Base-by-base conservation (phyloP, 1,140 invertebrate genomes). In the Tigriopus japonicus region DNA sequence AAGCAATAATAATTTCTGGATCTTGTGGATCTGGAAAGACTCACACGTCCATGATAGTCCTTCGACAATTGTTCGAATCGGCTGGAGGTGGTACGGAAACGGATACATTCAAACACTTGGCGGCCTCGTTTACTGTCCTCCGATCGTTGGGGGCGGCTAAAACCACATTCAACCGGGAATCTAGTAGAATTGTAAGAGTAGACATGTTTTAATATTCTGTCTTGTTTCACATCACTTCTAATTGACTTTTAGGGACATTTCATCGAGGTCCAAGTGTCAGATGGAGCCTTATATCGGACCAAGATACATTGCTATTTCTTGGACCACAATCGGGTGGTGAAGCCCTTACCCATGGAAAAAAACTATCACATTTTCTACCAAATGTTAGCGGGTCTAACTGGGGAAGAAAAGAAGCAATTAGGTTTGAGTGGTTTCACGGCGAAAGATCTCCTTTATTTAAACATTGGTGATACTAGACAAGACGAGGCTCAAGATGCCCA, bases 351-450 rank as follows among this genome's bases (percentile, higher is more conserved):
- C 9, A 82, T 85, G 67, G 90, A 94, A 73, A 90, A 91, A 68
- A 95, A 94, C 74, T 96, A 93, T 70, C 90, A 95, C 69, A 93
- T 95, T 69, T 96, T 96, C 75, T 96, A 96, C 74, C 90, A 96
- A 74, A 85, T 96, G 84, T 74, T 96, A 23, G 88, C 88, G 14
- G 90, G 90, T 3, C 77, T 96, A 1, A 82, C 82, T 13, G 71
- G 80, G 52, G 89, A 94, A 65, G 91, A 94, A 73, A 78, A 88
- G 76, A 75, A 81, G 82, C 69, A 66, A 64, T 35, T 45, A 35
- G 52, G 45, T 12, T 24, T 65, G 15, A 0, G 45, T 23, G 17
- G 59, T 9, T 13, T 21, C 24, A 19, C 58, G n/a, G 51, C 49
- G 9, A 15, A 42, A 24, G 58, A 60, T 52, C 71, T 93, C 43